A percentile compares a stretch with the other conserved stretches of the same genome.
Evolutionary conservation across 1,140 invertebrate species (phyloP).

Genomic region (Hypothenemus hampei): DNA sequence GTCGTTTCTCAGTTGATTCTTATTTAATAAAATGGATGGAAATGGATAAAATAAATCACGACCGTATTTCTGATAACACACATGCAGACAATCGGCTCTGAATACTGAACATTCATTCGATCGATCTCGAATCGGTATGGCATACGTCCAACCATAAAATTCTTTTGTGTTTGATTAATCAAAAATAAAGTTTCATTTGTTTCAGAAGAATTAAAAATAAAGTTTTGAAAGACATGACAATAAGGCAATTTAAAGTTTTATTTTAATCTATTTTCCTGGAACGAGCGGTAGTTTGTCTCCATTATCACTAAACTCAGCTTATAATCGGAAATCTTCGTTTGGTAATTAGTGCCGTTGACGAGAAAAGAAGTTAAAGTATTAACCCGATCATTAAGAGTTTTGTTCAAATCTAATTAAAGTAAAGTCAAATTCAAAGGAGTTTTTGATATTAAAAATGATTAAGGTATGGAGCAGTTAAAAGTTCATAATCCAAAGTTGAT

Average conservation of each 20-base stretch:
- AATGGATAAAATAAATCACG: conserved; percentile 23
- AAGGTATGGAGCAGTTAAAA: neutral
- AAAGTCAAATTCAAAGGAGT: neutral
- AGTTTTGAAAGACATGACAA: too few relatives aligned
- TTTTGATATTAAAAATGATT: neutral
- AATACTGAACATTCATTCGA: conserved; percentile 10
- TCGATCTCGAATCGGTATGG: conserved; percentile 14
- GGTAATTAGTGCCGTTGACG: too few relatives aligned
- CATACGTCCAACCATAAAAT: conserved; percentile 11
- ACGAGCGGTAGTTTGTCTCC: too few relatives aligned
- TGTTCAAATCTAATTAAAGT: neutral
- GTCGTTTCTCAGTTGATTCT: conserved; percentile 15
- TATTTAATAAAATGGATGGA: conserved; percentile 24
- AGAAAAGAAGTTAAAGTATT: too few relatives aligned
- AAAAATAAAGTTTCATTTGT: too few relatives aligned
- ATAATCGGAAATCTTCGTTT: too few relatives aligned
- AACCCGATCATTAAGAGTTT: neutral
- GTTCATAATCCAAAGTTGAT: neutral
- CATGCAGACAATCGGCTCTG: conserved; percentile 13
- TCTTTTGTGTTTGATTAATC: too few relatives aligned
- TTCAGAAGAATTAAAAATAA: too few relatives aligned
- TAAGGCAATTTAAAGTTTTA: too few relatives aligned
- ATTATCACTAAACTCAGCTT: too few relatives aligned
- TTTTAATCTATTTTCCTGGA: too few relatives aligned
- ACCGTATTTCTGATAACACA: conserved; percentile 24